Percentiles rank a stretch among this genome's conserved stretches.
Evolutionary conservation across 2,888 invertebrate species (phyloP).

Genomic region (Matsumyia berberina): DNA sequence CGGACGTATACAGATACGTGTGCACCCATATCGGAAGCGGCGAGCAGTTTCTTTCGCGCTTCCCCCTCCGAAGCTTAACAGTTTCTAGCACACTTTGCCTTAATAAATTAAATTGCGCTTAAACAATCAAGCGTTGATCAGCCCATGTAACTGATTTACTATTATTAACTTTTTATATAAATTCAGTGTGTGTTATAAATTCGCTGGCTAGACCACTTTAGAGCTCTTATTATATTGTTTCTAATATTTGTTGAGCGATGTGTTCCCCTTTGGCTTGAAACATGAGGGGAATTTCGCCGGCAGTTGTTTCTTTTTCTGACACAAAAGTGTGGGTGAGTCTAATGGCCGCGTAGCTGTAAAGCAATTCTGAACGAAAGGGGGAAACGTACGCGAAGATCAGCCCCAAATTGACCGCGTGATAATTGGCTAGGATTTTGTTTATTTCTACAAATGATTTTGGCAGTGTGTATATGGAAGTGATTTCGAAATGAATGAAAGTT

Average conservation of each 20-base stretch:
- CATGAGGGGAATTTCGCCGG: conserved; percentile 6
- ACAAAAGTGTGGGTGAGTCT: neutral
- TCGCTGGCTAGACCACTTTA: conserved; percentile 40
- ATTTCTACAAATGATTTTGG: conserved; percentile 1
- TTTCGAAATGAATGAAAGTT: no score
- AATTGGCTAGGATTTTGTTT: conserved; percentile 5
- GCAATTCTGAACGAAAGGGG: conserved; percentile 7
- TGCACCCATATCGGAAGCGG: no score
- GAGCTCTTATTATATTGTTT: neutral
- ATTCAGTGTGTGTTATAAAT: conserved; percentile 7
- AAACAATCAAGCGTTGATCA: conserved; percentile 28
- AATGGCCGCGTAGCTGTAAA: neutral
- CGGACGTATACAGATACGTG: no score
- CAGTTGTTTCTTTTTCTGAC: neutral
- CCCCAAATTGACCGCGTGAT: conserved; percentile 9
- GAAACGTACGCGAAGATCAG: neutral
- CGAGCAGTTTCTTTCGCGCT: neutral
- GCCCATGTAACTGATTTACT: conserved; percentile 14
- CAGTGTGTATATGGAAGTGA: no score
- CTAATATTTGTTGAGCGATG: neutral
- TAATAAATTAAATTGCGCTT: conserved; percentile 10
- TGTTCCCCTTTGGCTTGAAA: conserved; percentile 22
- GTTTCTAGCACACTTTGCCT: neutral
- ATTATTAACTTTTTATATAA: conserved; percentile 8
- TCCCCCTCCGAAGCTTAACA: neutral